Evolutionary conservation across 1,140 invertebrate genomes (phyloP).

Genomic region (Brachionus rubens): DNA sequence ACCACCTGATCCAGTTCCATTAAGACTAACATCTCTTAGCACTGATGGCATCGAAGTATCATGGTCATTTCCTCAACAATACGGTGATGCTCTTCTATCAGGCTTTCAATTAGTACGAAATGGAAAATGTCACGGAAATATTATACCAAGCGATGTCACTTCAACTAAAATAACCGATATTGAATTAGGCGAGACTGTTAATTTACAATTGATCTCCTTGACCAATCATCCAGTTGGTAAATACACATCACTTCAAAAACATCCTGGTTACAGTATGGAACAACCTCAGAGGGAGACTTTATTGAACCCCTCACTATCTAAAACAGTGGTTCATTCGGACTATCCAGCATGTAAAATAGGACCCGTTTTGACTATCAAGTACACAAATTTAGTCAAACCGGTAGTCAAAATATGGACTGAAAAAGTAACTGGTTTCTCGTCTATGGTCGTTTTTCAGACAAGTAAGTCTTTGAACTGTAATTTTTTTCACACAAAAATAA

Average conservation of each 20-base stretch:
- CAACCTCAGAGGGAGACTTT: constrained; percentile 47
- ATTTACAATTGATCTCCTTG: constrained; percentile 57
- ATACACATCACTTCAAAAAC: constrained; percentile 33
- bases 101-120: constrained; percentile 60
- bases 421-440: constrained; percentile 58
- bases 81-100: constrained; percentile 57
- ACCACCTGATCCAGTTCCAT: constrained; percentile 56
- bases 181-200: constrained; percentile 56
- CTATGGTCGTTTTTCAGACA: constrained; percentile 58
- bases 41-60: constrained; percentile 57
- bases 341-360: constrained; percentile 58
- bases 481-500: neutral
- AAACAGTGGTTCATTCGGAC: constrained; percentile 44
- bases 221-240: constrained; percentile 58
- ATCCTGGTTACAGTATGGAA: constrained; percentile 41
- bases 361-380: constrained; percentile 56
- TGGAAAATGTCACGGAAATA: constrained; percentile 57
- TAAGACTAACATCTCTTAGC: constrained; percentile 55
- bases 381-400: constrained; percentile 57
- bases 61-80: constrained; percentile 58
- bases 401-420: constrained; percentile 58
- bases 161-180: constrained; percentile 55
- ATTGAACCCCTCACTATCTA: constrained; percentile 46
- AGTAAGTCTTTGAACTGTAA: constrained; percentile 48
- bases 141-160: constrained; percentile 57